Conservation (phyloP, 2,113 vertebrate species). For the Gnathonemus echidnorhynchus region DNA sequence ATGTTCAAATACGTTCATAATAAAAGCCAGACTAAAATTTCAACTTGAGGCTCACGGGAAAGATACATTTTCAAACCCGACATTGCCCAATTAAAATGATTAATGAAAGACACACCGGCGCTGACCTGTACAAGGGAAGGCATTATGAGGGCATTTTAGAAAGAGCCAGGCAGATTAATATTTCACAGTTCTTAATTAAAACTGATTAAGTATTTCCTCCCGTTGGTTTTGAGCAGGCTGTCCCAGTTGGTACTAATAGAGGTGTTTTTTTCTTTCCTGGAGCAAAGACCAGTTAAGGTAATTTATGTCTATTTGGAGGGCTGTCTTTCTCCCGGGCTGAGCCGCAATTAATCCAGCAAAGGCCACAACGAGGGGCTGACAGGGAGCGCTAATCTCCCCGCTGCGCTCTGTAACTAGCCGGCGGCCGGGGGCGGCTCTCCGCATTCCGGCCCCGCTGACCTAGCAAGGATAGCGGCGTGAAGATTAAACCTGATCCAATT, state of each 20-base stretch:
- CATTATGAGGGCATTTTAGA: neutral
- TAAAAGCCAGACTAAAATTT: neutral
- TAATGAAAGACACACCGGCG: neutral
- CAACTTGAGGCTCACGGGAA: neutral
- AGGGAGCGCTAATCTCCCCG: conserved; percentile 57
- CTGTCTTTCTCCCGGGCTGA: conserved; percentile 15
- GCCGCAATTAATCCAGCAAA: conserved; percentile 16
- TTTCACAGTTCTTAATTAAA: conserved; percentile 3
- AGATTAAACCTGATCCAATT: conserved; percentile 91
- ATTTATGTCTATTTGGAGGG: conserved; percentile 29
- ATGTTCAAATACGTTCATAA: neutral
- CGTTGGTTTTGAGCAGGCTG: conserved; percentile 9
- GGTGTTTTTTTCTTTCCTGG: conserved; percentile 1
- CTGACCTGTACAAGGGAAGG: neutral
- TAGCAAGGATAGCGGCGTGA: conserved; percentile 63
- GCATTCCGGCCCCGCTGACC: conserved; percentile 64
- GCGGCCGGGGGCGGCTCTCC: conserved; percentile 40
- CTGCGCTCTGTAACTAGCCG: conserved; percentile 69
- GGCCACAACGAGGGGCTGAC: conserved; percentile 41
- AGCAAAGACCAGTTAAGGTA: conserved; percentile 11
- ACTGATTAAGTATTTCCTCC: conserved; percentile 4
- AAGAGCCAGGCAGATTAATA: neutral
- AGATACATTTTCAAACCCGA: neutral
- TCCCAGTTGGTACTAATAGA: conserved; percentile 11
- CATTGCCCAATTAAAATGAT: conserved; percentile 1